phyloP scores from a whole-genome alignment of 2,113 vertebrate species.

The Stegostoma tigrinum region DNA sequence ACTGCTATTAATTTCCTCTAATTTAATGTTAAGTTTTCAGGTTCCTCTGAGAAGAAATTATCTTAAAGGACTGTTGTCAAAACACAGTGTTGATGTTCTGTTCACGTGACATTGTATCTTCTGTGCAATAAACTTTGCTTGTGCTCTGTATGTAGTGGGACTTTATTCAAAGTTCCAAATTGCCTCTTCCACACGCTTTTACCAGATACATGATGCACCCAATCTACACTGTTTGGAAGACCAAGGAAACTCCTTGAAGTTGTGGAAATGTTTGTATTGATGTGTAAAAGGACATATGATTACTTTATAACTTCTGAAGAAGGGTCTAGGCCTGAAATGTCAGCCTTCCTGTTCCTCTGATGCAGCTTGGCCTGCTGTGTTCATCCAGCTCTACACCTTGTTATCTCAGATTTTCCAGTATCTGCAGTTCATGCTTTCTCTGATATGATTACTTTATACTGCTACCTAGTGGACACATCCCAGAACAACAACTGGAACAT shows the following conservation, averaged over 20 bases:
- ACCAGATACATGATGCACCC: background rate
- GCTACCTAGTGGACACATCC: background rate
- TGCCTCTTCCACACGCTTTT: background rate
- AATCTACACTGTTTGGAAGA: background rate
- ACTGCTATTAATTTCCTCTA: background rate
- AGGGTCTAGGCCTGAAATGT: no score
- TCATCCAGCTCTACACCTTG: no score
- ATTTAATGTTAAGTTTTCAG: background rate
- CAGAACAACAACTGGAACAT: background rate
- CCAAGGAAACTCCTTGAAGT: background rate
- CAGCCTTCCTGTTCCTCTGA: no score
- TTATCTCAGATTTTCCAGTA: no score
- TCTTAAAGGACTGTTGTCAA: background rate
- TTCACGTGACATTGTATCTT: background rate
- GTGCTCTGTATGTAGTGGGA: background rate
- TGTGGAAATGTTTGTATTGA: background rate
- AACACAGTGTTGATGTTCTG: background rate
- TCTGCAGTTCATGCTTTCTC: no score
- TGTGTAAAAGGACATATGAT: background rate
- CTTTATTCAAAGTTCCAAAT: background rate
- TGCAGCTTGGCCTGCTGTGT: no score
- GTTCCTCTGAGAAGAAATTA: background rate
- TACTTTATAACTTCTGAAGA: background rate
- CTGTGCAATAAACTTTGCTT: background rate
- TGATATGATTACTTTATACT: background rate